A percentile compares a stretch with the other conserved stretches of the same genome.
phyloP scores from a whole-genome alignment of 2,888 invertebrate species.

The Andrena praecox region DNA sequence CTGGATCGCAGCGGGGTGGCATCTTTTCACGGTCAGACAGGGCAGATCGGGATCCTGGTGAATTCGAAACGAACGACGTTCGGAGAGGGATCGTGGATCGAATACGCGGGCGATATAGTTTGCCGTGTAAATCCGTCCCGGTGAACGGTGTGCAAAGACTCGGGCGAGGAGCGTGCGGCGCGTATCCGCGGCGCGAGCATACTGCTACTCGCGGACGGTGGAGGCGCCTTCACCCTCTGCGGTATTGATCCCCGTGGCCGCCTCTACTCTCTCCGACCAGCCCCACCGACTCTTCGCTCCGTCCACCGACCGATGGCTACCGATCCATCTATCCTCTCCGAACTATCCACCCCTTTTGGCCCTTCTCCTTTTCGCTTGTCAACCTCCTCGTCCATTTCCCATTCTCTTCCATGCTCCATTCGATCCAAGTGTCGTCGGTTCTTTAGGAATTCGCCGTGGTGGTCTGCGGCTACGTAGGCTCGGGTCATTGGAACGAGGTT shows the following conservation, averaged over 20 bases:
- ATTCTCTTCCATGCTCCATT: neutral
- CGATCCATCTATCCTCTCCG: slow-evolving; percentile 27
- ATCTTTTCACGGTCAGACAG: slow-evolving; percentile 30
- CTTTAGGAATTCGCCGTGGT: neutral
- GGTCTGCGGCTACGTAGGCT: no score
- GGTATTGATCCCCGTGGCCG: slow-evolving; percentile 79
- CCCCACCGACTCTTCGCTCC: slow-evolving; percentile 34
- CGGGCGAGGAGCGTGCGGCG: slow-evolving; percentile 73
- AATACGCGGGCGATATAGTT: slow-evolving; percentile 4
- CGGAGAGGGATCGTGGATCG: neutral
- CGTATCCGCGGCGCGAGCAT: slow-evolving; percentile 80
- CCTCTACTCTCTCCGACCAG: slow-evolving; percentile 45
- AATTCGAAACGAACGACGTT: neutral
- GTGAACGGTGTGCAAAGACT: slow-evolving; percentile 24
- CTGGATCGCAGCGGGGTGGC: slow-evolving; percentile 29
- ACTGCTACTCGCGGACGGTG: slow-evolving; percentile 75
- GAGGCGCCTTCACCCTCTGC: slow-evolving; percentile 72
- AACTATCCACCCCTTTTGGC: slow-evolving; percentile 6
- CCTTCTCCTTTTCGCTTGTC: neutral
- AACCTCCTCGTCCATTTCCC: neutral
- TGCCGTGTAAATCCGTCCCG: slow-evolving; percentile 24
- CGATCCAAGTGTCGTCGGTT: neutral
- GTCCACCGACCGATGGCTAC: slow-evolving; percentile 52
- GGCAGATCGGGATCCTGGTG: neutral
- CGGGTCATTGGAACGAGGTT: no score